phyloP scores from a whole-genome alignment of 2,113 vertebrate species.

The Melanocharis versteri region DNA sequence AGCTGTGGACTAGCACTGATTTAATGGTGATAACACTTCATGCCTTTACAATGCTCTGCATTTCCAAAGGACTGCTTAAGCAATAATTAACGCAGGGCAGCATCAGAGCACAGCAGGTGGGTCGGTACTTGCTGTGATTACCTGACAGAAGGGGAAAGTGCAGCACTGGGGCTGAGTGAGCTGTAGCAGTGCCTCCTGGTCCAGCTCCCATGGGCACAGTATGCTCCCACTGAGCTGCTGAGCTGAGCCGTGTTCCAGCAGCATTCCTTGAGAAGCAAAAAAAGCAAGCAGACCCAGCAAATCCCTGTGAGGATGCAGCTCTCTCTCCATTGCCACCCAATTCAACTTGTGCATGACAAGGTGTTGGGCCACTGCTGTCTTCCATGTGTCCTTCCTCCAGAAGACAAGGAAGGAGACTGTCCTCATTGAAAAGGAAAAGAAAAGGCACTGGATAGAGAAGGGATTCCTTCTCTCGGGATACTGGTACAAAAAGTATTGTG shows the following conservation, averaged over 20 bases:
- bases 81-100: neutral
- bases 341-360: too few relatives aligned
- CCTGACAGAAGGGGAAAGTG: neutral
- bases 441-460: neutral
- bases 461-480: neutral
- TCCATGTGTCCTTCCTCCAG: neutral
- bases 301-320: neutral
- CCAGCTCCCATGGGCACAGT: fast-evolving
- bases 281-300: neutral
- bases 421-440: neutral
- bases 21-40: neutral
- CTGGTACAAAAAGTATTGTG: neutral
- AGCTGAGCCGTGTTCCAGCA: fast-evolving
- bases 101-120: neutral
- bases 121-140: neutral
- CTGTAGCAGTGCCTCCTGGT: neutral
- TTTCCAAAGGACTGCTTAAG: neutral
- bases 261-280: neutral
- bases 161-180: neutral
- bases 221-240: fast-evolving
- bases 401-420: neutral
- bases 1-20: neutral
- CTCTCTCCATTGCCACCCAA: neutral
- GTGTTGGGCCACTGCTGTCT: neutral
- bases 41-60: neutral